These are phyloP conservation scores for Drepana arcuata DNA, from an alignment of 1,140 invertebrate genomes.

Conservation along the genomic window DNA sequence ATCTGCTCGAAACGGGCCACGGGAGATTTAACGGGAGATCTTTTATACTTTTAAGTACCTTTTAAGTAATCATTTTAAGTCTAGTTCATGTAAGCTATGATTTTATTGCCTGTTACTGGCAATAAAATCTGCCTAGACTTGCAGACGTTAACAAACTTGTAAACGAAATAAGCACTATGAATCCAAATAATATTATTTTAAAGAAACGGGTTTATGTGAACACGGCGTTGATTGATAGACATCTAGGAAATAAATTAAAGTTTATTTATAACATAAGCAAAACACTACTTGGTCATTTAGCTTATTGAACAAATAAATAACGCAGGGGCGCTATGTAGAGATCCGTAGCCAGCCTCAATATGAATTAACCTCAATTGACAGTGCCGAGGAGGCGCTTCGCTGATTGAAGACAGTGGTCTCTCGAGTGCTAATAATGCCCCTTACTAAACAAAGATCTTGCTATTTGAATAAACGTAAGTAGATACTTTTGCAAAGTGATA, in stretches of 20 bases:
- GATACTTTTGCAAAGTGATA: too few relatives aligned
- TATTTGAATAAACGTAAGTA: slow-evolving; percentile 35
- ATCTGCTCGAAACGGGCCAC: too few relatives aligned
- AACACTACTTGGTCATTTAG: slow-evolving; percentile 47
- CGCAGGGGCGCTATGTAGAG: slow-evolving; percentile 51
- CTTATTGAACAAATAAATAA: slow-evolving; percentile 65
- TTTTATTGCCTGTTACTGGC: too few relatives aligned
- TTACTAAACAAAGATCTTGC: slow-evolving; percentile 30
- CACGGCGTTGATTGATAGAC: background rate
- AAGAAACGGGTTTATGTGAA: background rate
- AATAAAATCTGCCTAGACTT: too few relatives aligned
- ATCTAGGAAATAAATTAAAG: background rate
- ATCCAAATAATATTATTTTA: too few relatives aligned
- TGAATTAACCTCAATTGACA: slow-evolving; percentile 70
- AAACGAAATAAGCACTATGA: too few relatives aligned
- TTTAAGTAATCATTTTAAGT: too few relatives aligned
- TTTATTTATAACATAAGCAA: background rate
- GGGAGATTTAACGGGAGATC: too few relatives aligned
- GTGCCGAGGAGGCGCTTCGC: slow-evolving; percentile 56
- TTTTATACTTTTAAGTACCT: too few relatives aligned
- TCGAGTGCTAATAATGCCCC: slow-evolving; percentile 35
- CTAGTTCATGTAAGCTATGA: too few relatives aligned
- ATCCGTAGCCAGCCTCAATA: slow-evolving; percentile 60
- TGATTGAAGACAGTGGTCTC: slow-evolving; percentile 57
- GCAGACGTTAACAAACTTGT: too few relatives aligned